Percentiles rank a stretch among this genome's conserved stretches.
Evolutionary conservation across 2,888 invertebrate species (phyloP).

Genomic region (Hirtodrosophila confusa): DNA sequence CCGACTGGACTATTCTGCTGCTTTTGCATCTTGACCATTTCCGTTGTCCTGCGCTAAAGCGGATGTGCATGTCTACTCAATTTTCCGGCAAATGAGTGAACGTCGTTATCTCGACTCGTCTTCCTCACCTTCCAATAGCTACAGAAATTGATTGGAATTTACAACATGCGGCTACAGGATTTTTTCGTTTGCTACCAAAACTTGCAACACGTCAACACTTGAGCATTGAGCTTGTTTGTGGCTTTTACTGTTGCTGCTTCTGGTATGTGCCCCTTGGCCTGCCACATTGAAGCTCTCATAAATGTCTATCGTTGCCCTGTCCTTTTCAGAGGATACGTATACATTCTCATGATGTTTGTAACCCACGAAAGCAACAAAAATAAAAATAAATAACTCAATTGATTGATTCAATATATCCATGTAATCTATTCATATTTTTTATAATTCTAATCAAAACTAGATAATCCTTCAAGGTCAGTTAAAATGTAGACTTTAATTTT

Average conservation of each 20-base stretch:
- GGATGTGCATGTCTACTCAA: constrained; percentile 80
- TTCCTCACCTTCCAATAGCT: constrained; percentile 39
- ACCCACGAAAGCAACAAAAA: too few species aligned
- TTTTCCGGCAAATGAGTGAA: constrained; percentile 77
- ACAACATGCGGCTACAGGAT: constrained; percentile 59
- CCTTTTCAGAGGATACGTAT: neutral
- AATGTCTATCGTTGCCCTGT: constrained; percentile 28
- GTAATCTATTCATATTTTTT: too few species aligned
- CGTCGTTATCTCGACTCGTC: constrained; percentile 36
- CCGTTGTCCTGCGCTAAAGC: constrained; percentile 51
- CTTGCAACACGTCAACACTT: constrained; percentile 57
- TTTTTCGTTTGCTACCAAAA: constrained; percentile 24
- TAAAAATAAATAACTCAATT: too few species aligned
- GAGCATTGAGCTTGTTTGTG: constrained; percentile 48
- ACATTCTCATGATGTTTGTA: constrained; percentile 12
- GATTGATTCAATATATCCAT: too few species aligned
- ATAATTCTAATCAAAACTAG: too few species aligned
- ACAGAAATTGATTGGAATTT: constrained; percentile 82
- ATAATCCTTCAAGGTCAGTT: too few species aligned
- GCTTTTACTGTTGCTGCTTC: constrained; percentile 39
- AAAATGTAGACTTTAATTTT: too few species aligned
- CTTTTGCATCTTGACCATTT: constrained; percentile 76
- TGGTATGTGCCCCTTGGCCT: constrained; percentile 35
- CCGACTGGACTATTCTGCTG: constrained; percentile 33
- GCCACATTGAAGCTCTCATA: constrained; percentile 27